These are phyloP conservation scores for Drosophila falleni DNA, from an alignment of 2,888 invertebrate genomes.

Conservation along the genomic window DNA sequence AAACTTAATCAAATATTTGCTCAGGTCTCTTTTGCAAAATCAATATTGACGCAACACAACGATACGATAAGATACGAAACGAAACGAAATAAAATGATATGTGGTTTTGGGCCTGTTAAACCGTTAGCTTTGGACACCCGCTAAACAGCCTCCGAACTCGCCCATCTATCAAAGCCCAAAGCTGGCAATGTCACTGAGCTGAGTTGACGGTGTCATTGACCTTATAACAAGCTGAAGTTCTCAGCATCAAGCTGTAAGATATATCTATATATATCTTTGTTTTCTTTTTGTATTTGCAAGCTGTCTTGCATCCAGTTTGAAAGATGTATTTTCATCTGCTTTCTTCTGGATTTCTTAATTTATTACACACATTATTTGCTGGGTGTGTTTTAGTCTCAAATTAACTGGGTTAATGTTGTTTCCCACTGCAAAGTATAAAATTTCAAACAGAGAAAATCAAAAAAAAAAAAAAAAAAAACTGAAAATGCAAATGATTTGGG, in stretches of 20 bases:
- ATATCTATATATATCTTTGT: neutral
- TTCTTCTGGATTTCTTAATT: slow-evolving; percentile 55
- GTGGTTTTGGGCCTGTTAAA: slow-evolving; percentile 23
- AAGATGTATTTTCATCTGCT: slow-evolving; percentile 49
- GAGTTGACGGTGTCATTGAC: slow-evolving; percentile 48
- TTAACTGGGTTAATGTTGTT: slow-evolving; percentile 75
- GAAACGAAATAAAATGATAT: slow-evolving; percentile 37
- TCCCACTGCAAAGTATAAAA: slow-evolving; percentile 41
- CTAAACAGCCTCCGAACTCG: slow-evolving; percentile 39
- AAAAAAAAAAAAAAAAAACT: too few relatives aligned
- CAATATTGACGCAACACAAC: slow-evolving; percentile 74
- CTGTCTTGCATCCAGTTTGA: slow-evolving; percentile 36
- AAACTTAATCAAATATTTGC: slow-evolving; percentile 64
- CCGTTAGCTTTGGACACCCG: slow-evolving; percentile 61
- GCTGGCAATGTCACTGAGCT: slow-evolving; percentile 51
- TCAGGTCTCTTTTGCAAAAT: slow-evolving; percentile 65
- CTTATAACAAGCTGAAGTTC: slow-evolving; percentile 15
- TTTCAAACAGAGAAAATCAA: slow-evolving; percentile 37
- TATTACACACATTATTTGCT: slow-evolving; percentile 44
- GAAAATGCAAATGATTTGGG: slow-evolving; percentile 61
- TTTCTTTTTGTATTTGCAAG: slow-evolving; percentile 65
- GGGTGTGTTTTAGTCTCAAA: slow-evolving; percentile 66
- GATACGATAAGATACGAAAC: slow-evolving; percentile 24
- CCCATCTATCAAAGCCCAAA: slow-evolving; percentile 45
- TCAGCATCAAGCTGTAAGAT: neutral